Evolutionary conservation across 2,797 vertebrate genomes (phyloP).

Genomic region (Brachymystax lenok): DNA sequence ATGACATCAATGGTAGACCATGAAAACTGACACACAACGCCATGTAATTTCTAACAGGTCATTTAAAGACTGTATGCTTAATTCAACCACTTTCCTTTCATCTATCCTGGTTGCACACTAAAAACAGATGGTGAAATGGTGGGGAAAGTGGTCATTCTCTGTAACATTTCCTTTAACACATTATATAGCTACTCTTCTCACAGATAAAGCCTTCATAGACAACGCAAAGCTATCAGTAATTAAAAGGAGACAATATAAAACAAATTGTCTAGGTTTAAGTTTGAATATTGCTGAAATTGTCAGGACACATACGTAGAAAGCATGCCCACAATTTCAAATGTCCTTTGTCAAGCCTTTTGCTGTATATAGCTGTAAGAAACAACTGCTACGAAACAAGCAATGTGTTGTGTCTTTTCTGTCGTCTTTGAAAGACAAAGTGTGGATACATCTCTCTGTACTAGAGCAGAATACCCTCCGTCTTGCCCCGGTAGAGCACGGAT

Average conservation of each 20-base stretch:
- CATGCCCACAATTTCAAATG: too few relatives aligned
- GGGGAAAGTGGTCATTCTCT: neutral
- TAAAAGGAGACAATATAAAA: too few relatives aligned
- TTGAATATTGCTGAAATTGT: too few relatives aligned
- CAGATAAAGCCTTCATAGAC: too few relatives aligned
- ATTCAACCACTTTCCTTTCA: neutral
- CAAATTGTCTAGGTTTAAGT: too few relatives aligned
- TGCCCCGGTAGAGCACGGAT: conserved; percentile 22
- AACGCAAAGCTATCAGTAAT: too few relatives aligned
- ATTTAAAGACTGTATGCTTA: neutral
- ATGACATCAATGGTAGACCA: conserved; percentile 2
- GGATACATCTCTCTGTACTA: conserved; percentile 4
- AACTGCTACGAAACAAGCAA: too few relatives aligned
- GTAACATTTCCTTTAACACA: neutral
- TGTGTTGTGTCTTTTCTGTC: neutral
- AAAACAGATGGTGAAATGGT: neutral
- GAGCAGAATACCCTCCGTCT: conserved; percentile 3
- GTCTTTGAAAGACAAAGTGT: conserved; percentile 15
- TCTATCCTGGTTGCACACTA: neutral
- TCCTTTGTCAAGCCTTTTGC: too few relatives aligned
- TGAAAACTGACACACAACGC: neutral
- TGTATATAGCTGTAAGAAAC: too few relatives aligned
- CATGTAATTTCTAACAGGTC: neutral
- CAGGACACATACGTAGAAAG: too few relatives aligned
- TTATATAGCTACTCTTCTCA: too few relatives aligned